A percentile compares a stretch with the other conserved stretches of the same genome.
Evolutionary conservation across 2,797 vertebrate species (phyloP).

Genomic region (Zenarchopterus dispar): DNA sequence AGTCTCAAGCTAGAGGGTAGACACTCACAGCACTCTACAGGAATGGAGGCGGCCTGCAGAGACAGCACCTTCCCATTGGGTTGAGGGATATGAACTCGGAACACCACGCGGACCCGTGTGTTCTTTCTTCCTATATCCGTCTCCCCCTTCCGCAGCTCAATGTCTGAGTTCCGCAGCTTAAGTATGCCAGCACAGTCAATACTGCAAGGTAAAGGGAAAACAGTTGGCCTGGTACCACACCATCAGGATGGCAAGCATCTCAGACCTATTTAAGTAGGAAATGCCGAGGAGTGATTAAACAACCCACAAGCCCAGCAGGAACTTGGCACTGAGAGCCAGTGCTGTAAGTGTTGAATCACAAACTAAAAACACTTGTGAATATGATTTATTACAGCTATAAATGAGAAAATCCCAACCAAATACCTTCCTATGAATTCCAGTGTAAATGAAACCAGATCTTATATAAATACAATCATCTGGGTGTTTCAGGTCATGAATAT

Average conservation of each 20-base stretch:
- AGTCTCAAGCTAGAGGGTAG: conserved; percentile 12
- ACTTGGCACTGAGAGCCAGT: conserved; percentile 34
- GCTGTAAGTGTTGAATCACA: conserved; percentile 47
- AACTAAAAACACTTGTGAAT: conserved; percentile 55
- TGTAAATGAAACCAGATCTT: conserved; percentile 57
- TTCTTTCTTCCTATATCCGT: conserved; percentile 99
- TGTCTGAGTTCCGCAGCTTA: conserved; percentile 98
- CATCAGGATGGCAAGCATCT: conserved; percentile 34
- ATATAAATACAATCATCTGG: conserved; percentile 43
- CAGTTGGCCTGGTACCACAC: conserved; percentile 41
- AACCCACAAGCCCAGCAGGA: conserved; percentile 54
- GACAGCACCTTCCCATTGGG: conserved; percentile 95
- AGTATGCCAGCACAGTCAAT: conserved; percentile 99
- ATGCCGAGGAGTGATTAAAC: conserved; percentile 58
- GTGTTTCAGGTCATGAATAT: conserved; percentile 45
- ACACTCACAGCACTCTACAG: conserved; percentile 98
- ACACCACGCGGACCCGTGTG: conserved; percentile 96
- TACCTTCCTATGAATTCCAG: conserved; percentile 39
- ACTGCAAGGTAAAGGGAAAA: conserved; percentile 77
- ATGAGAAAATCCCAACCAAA: conserved; percentile 51
- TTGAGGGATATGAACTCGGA: conserved; percentile 97
- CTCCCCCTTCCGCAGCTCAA: conserved; percentile 98
- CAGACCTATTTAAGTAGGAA: conserved; percentile 48
- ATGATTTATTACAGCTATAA: conserved; percentile 59
- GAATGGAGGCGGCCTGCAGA: conserved; percentile 94